A percentile compares a stretch with the other conserved stretches of the same genome.
phyloP scores from a whole-genome alignment of 2,113 vertebrate genomes.

The Loxodonta africana region DNA sequence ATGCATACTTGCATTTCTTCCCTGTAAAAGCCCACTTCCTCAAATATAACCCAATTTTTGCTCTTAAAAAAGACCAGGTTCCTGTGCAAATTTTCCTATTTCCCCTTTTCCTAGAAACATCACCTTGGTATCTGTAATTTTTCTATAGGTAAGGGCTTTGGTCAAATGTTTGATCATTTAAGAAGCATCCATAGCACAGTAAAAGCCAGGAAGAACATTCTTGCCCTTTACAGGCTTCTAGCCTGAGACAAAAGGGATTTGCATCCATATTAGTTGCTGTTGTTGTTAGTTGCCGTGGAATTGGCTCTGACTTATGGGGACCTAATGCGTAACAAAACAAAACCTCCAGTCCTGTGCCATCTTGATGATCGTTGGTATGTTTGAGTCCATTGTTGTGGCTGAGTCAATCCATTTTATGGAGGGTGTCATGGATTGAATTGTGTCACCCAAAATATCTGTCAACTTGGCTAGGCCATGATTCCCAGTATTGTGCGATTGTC shows the following conservation, averaged over 20 bases:
- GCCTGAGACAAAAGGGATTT: neutral
- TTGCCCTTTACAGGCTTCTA: neutral
- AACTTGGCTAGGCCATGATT: no score
- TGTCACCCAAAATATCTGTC: no score
- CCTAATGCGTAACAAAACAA: neutral
- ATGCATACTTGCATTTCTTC: slow-evolving; percentile 16
- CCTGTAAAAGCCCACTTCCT: slow-evolving; percentile 21
- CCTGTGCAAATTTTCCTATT: slow-evolving; percentile 36
- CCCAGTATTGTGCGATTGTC: no score
- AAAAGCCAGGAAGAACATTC: slow-evolving; percentile 19
- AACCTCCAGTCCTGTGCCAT: neutral
- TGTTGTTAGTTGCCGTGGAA: neutral
- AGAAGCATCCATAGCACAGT: slow-evolving; percentile 1
- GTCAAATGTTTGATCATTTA: slow-evolving; percentile 58
- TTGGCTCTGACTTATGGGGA: neutral
- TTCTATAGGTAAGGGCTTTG: neutral
- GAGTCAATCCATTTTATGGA: no score
- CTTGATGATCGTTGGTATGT: neutral
- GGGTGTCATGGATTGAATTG: no score
- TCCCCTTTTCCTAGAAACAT: neutral
- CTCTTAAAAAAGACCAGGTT: slow-evolving; percentile 23
- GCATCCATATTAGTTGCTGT: neutral
- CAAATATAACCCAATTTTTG: slow-evolving; percentile 33
- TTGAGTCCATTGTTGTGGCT: neutral
- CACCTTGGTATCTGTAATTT: neutral